These are phyloP conservation scores for Panonychus citri DNA, from an alignment of 1,140 invertebrate genomes.

Conservation along the genomic window DNA sequence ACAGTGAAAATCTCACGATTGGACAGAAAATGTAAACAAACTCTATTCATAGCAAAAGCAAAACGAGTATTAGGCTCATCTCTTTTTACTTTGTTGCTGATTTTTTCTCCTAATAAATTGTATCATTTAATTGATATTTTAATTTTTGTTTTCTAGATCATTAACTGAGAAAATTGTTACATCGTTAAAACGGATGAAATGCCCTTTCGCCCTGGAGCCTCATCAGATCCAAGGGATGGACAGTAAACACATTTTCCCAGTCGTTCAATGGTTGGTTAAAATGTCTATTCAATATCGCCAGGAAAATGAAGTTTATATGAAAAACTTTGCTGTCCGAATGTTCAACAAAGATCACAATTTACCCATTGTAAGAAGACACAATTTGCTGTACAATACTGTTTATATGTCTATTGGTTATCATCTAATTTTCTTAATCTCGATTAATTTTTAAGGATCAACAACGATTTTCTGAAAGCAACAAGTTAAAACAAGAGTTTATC, in stretches of 20 bases:
- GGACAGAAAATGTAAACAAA: constrained; percentile 91
- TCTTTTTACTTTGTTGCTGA: too few species aligned
- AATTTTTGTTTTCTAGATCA: too few species aligned
- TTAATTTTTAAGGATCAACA: neutral
- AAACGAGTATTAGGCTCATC: too few species aligned
- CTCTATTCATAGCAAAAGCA: neutral
- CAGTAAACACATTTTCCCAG: constrained; percentile 76
- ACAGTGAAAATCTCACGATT: constrained; percentile 85
- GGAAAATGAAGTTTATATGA: constrained; percentile 42
- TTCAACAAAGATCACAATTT: constrained; percentile 47
- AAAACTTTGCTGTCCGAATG: constrained; percentile 54
- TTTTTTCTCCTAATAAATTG: too few species aligned
- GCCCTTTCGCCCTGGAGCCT: constrained; percentile 73
- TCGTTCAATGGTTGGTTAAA: constrained; percentile 67
- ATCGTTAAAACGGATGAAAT: constrained; percentile 73
- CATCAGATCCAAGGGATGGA: constrained; percentile 95
- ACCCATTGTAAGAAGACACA: constrained; percentile 25
- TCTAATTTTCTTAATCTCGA: too few species aligned
- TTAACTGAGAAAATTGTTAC: constrained; percentile 86
- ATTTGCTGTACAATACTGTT: too few species aligned
- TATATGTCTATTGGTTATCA: too few species aligned
- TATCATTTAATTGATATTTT: too few species aligned
- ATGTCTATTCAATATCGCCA: constrained; percentile 62
- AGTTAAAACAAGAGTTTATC: neutral
- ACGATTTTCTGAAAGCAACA: neutral